Percentiles rank a stretch among this genome's conserved stretches.
Evolutionary conservation across 2,797 vertebrate species (phyloP).

Genomic region (Lacerta bilineata): DNA sequence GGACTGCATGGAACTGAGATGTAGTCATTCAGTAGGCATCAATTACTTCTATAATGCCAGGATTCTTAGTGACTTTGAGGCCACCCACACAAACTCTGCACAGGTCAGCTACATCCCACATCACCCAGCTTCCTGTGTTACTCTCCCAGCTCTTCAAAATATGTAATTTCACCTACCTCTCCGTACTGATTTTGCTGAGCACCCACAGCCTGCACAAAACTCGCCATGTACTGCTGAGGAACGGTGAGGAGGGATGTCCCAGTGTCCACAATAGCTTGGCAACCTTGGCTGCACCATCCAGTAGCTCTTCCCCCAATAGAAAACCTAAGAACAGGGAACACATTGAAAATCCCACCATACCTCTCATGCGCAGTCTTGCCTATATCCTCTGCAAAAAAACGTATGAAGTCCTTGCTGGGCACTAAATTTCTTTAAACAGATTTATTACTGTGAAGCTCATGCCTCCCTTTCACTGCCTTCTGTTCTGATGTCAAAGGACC

Average conservation of each 20-base stretch:
- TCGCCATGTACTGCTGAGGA: conserved; percentile 69
- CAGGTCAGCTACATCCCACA: neutral
- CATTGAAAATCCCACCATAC: neutral
- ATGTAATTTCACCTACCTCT: conserved; percentile 62
- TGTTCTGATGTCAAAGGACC: neutral
- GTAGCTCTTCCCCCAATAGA: conserved; percentile 68
- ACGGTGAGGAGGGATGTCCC: conserved; percentile 80
- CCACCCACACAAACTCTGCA: neutral
- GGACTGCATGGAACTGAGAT: neutral
- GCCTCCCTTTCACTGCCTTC: neutral
- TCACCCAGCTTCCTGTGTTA: neutral
- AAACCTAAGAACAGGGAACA: conserved; percentile 69
- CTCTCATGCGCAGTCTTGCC: neutral
- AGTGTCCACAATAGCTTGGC: conserved; percentile 83
- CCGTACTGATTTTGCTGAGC: conserved; percentile 73
- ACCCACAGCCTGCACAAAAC: conserved; percentile 75
- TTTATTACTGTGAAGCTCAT: neutral
- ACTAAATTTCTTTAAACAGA: neutral
- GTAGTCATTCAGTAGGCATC: neutral
- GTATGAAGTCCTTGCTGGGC: neutral
- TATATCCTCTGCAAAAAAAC: neutral
- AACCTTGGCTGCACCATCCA: conserved; percentile 80
- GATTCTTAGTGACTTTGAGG: neutral
- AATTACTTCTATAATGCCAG: no score
- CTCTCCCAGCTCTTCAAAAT: neutral